Evolutionary conservation across 2,113 vertebrate species (phyloP).

Genomic region (Pongo abelii): DNA sequence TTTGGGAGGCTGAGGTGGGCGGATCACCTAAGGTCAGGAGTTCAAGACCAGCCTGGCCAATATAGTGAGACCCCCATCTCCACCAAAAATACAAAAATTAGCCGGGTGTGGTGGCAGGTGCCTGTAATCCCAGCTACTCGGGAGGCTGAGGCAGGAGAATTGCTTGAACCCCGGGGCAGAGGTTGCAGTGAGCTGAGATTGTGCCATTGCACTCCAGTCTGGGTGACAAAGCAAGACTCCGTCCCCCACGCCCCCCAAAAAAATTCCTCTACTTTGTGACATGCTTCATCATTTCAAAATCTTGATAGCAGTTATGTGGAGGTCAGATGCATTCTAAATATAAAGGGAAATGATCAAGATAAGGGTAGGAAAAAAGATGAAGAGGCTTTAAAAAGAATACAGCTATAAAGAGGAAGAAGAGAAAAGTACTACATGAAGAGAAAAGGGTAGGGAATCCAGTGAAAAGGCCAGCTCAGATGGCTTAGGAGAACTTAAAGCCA

Average conservation of each 20-base stretch:
- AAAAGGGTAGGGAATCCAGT: not conserved
- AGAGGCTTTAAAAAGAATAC: not conserved
- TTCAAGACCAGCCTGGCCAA: too few species aligned
- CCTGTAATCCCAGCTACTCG: too few species aligned
- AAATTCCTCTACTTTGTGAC: not conserved
- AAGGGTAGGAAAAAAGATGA: not conserved
- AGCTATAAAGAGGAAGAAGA: not conserved
- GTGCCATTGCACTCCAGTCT: too few species aligned
- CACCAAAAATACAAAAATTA: too few species aligned
- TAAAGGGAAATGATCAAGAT: slow-evolving; percentile 11
- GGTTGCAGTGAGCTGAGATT: too few species aligned
- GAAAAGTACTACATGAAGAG: not conserved
- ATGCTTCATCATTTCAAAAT: slow-evolving; percentile 37
- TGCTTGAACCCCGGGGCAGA: too few species aligned
- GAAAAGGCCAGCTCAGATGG: not conserved
- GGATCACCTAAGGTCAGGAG: too few species aligned
- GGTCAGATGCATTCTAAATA: slow-evolving; percentile 8
- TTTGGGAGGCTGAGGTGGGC: too few species aligned
- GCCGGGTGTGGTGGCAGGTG: too few species aligned
- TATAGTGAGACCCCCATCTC: too few species aligned
- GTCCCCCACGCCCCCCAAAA: fast-evolving
- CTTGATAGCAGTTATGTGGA: not conserved
- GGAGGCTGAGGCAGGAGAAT: too few species aligned
- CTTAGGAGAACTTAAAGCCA: not conserved
- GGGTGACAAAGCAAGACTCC: too few species aligned